Evolutionary conservation across 2,888 invertebrate species (phyloP).

Genomic region (Gasteruption jaculator): DNA sequence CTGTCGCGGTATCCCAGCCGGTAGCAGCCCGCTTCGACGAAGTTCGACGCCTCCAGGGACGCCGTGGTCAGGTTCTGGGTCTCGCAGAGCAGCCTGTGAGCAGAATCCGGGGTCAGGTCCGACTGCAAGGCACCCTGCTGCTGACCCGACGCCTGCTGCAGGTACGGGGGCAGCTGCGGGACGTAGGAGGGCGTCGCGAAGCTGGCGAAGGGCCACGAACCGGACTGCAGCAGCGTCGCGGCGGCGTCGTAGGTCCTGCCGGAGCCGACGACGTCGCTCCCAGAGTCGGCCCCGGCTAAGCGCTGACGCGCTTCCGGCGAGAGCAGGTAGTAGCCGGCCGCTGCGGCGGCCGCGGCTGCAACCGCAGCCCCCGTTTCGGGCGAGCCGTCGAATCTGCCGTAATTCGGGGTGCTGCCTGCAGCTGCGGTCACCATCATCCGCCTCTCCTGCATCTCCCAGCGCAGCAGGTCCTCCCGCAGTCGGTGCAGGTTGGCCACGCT

Average conservation of each 20-base stretch:
- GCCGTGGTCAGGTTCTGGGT: conserved; percentile 6
- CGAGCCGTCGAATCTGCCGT: conserved; percentile 39
- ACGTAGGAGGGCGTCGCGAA: conserved; percentile 37
- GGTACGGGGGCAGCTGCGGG: conserved; percentile 34
- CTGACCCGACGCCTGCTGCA: conserved; percentile 24
- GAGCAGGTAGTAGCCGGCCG: conserved; percentile 46
- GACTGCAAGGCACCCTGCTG: conserved; percentile 15
- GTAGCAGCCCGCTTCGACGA: conserved; percentile 19
- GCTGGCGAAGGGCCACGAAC: conserved; percentile 40
- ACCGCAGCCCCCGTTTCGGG: conserved; percentile 50
- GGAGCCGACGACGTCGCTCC: conserved; percentile 31
- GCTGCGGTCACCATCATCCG: conserved; percentile 45
- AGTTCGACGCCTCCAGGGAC: conserved; percentile 5
- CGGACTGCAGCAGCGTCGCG: conserved; percentile 37
- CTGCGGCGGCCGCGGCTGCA: conserved; percentile 33
- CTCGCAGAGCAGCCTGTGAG: too few species aligned
- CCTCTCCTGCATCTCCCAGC: conserved; percentile 49
- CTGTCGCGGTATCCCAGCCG: conserved; percentile 23
- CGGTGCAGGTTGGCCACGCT: conserved; percentile 46
- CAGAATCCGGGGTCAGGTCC: conserved; percentile 11
- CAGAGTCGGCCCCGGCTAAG: conserved; percentile 28
- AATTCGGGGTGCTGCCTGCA: conserved; percentile 25
- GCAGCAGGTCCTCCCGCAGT: conserved; percentile 43
- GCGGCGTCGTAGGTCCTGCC: conserved; percentile 40
- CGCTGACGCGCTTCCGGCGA: conserved; percentile 40